Conservation (phyloP, 1,140 invertebrate genomes). For the Sitodiplosis mosellana region DNA sequence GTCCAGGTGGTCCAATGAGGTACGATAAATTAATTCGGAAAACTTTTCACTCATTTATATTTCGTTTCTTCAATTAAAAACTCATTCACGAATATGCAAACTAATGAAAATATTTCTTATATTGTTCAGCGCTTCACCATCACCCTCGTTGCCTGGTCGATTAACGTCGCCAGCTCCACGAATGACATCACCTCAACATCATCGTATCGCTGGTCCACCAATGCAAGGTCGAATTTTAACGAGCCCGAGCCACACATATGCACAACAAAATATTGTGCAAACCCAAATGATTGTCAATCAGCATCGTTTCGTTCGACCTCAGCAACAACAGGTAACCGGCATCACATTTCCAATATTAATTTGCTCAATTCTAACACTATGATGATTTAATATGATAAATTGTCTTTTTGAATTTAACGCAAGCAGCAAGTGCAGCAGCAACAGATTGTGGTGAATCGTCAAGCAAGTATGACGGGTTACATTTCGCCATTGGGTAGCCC, state of each 20-base stretch:
- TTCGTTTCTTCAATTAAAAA: background rate
- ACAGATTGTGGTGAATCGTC: constrained; percentile 11
- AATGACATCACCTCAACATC: constrained; percentile 37
- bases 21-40: too few relatives aligned
- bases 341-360: background rate
- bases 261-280: constrained; percentile 19
- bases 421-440: constrained; percentile 26
- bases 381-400: too few relatives aligned
- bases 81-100: too few relatives aligned
- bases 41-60: background rate
- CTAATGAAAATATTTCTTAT: background rate
- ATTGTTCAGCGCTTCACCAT: constrained; percentile 22
- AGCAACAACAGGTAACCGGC: background rate
- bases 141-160: constrained; percentile 21
- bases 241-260: constrained; percentile 30
- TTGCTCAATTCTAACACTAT: too few relatives aligned
- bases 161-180: constrained; percentile 26
- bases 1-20: constrained; percentile 4
- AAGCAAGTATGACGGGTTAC: constrained; percentile 16
- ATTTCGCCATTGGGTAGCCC: constrained; percentile 30
- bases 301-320: constrained; percentile 15
- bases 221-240: constrained; percentile 26
- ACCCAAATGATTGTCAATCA: constrained; percentile 6
- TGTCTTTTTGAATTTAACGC: constrained; percentile 1
- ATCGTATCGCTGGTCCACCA: constrained; percentile 15